Conservation (phyloP, 2,797 vertebrate genomes). For the Danio tinwini region DNA sequence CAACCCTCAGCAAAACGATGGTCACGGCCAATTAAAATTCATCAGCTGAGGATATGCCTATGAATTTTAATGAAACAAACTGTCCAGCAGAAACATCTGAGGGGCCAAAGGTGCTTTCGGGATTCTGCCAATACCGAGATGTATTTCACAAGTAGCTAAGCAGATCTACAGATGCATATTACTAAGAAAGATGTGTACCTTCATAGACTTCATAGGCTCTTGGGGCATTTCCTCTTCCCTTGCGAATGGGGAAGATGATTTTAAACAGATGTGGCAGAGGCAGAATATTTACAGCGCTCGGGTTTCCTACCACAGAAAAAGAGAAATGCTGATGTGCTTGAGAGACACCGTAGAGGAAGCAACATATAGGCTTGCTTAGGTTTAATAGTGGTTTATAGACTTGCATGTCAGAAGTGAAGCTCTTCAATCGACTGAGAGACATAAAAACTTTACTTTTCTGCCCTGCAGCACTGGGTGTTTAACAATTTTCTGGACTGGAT, state of each 20-base stretch:
- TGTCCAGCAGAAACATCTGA: slow-evolving; percentile 30
- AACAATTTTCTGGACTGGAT: slow-evolving; percentile 27
- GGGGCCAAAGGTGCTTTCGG: slow-evolving; percentile 12
- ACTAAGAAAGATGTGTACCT: slow-evolving; percentile 34
- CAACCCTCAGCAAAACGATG: slow-evolving; percentile 5
- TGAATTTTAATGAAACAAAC: slow-evolving; percentile 29
- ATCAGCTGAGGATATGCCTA: slow-evolving; percentile 10
- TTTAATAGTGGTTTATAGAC: slow-evolving; percentile 19
- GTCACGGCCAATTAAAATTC: slow-evolving; percentile 32
- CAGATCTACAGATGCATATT: slow-evolving; percentile 31
- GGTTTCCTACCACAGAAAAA: slow-evolving; percentile 22
- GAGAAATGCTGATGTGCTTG: slow-evolving; percentile 36
- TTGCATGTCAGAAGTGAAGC: neutral
- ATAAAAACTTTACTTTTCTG: neutral
- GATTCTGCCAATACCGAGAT: slow-evolving; percentile 31
- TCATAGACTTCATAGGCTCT: slow-evolving; percentile 27
- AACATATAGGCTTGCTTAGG: slow-evolving; percentile 3
- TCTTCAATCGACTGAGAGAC: neutral
- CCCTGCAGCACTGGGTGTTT: slow-evolving; percentile 1
- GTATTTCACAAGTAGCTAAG: slow-evolving; percentile 27
- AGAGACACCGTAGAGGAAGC: slow-evolving; percentile 9
- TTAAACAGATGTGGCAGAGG: slow-evolving; percentile 53
- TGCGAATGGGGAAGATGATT: slow-evolving; percentile 31
- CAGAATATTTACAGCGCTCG: slow-evolving; percentile 39
- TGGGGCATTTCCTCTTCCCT: slow-evolving; percentile 41